Conservation (phyloP, 2,888 invertebrate genomes). For the Fissipunctia ypsillon region DNA sequence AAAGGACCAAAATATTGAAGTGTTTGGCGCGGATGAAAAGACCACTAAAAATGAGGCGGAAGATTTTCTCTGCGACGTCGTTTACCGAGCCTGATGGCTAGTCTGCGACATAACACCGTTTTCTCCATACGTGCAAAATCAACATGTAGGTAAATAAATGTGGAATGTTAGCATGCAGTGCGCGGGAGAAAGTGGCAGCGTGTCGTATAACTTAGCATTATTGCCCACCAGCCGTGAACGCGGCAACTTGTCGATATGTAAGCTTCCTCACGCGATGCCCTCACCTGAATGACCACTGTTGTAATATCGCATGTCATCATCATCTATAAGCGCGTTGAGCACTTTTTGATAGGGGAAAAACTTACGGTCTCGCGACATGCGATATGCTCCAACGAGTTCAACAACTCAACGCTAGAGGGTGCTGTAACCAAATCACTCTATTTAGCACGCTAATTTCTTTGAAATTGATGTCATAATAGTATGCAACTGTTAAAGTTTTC, state of each 20-base stretch:
- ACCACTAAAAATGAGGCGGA: not conserved
- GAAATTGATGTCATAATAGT: too few relatives aligned
- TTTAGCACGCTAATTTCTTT: too few relatives aligned
- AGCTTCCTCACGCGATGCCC: conserved; percentile 38
- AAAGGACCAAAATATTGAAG: not conserved
- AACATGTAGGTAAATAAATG: conserved; percentile 44
- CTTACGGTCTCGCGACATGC: too few relatives aligned
- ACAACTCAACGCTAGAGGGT: too few relatives aligned
- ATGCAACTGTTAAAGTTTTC: too few relatives aligned
- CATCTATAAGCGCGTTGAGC: too few relatives aligned
- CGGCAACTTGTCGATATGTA: conserved; percentile 38
- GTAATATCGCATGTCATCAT: not conserved
- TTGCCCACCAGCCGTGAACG: conserved; percentile 56
- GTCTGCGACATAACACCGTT: conserved; percentile 21
- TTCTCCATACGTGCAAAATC: conserved; percentile 51
- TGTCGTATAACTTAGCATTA: conserved; percentile 63
- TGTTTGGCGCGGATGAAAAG: not conserved
- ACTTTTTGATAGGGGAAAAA: too few relatives aligned
- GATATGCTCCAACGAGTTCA: too few relatives aligned
- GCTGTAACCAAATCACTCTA: too few relatives aligned
- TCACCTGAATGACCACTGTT: not conserved
- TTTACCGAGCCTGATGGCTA: not conserved
- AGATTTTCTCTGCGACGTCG: not conserved
- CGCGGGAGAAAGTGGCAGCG: conserved; percentile 60
- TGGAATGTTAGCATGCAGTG: conserved; percentile 56